Base-by-base conservation (phyloP, 2,888 invertebrate species). In the Apoda limacodes region DNA sequence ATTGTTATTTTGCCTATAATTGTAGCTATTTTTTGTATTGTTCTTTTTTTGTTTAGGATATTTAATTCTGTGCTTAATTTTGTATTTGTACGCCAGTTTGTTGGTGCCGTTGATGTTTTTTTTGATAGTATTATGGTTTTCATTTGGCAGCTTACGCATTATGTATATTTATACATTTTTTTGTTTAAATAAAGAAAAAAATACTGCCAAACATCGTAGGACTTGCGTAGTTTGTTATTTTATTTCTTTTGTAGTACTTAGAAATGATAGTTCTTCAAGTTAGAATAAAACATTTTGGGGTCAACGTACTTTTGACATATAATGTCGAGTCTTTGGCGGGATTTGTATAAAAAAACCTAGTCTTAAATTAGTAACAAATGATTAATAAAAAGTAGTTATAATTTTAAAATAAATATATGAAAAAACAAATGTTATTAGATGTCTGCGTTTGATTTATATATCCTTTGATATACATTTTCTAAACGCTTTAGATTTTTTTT, bases 391-490 rank as follows among this genome's bases (percentile, higher is more conserved):
- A 17, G 7, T 17, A 17, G 7, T 6, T 17, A 17, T 17, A 17
- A 17, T 17, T 17, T 17, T 17, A 17, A 17, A 17, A 7, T 17
- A 5, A 7, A 7, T 17, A 6, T 17, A 6, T 17, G 5, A 17
- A 17, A 6, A 17, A 6, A 7, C 7, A 5, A 17, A 17, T 6
- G 17, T 17, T 6, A 17, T 17, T 17, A 17, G 17, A 17, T 17
- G 17, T 17, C 7, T 17, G 71, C 68, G 71, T 75, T 75, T 66
- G 60, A 60, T 63, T 52, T 71, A 70, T 75, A 63, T 74, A 74
- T 76, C 68, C 31, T 12, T 48, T 39, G 72, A 75, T 74, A 75
- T 75, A 71, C 58, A 40, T 56, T 39, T 48, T 65, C 55, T 50
- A 56, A 70, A 67, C 65, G 71, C 68, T 50, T 39, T 35, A 34